Percentiles rank a stretch among this genome's conserved stretches.
Evolutionary conservation across 2,797 vertebrate species (phyloP).

Genomic region (Lophotriccus pileatus): DNA sequence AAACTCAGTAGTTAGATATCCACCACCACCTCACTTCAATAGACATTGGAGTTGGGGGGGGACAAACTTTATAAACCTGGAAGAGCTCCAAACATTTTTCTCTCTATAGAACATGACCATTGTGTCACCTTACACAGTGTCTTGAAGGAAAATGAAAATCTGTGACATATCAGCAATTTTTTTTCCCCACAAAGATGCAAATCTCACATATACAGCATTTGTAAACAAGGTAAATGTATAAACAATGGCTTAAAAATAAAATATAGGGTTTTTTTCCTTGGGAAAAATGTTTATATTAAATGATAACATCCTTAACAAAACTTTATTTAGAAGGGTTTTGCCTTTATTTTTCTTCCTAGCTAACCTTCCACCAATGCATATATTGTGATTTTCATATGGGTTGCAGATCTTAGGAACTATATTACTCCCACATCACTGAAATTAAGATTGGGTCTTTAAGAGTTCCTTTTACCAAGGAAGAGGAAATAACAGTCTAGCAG

Average conservation of each 20-base stretch:
- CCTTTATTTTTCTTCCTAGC: not conserved
- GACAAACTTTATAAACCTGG: not conserved
- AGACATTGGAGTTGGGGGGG: not conserved
- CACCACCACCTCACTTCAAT: not conserved
- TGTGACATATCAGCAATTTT: not conserved
- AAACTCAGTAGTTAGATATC: not conserved
- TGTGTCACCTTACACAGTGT: not conserved
- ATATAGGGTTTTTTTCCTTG: not conserved
- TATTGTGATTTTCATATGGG: not conserved
- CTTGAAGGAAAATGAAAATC: not conserved
- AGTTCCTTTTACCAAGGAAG: not conserved
- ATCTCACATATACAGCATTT: not conserved
- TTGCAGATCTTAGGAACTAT: not conserved
- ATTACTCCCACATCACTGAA: not conserved
- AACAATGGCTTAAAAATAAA: not conserved
- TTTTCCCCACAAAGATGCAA: not conserved
- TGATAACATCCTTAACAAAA: not conserved
- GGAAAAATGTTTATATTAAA: not conserved
- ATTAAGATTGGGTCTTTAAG: not conserved
- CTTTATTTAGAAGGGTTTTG: not conserved
- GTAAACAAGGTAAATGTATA: not conserved
- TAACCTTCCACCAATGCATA: not conserved
- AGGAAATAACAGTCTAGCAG: not conserved
- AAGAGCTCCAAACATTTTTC: not conserved
- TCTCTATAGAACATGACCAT: not conserved